These are phyloP conservation scores for Hippocampus abdominalis DNA, from an alignment of 2,113 vertebrate species.

Conservation along the genomic window DNA sequence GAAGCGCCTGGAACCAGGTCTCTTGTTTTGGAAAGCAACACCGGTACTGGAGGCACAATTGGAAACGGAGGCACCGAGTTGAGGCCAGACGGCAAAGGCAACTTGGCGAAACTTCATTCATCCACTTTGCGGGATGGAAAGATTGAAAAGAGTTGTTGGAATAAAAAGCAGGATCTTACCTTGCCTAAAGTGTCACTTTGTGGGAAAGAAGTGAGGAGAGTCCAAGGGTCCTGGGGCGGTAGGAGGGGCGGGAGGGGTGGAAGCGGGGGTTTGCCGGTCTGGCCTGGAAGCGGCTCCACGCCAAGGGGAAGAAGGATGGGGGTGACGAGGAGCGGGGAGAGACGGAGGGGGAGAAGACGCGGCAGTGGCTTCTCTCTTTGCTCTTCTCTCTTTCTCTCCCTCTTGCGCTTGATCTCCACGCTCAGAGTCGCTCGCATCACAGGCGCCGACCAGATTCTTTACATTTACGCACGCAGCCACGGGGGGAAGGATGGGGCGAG, in stretches of 20 bases:
- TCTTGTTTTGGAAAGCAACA: conserved; percentile 22
- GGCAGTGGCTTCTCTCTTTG: conserved; percentile 62
- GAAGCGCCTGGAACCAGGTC: neutral
- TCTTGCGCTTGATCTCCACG: conserved; percentile 32
- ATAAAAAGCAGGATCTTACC: conserved; percentile 62
- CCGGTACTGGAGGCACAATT: conserved; percentile 51
- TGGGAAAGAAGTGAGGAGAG: conserved; percentile 76
- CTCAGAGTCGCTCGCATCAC: conserved; percentile 73
- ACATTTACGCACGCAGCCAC: conserved; percentile 69
- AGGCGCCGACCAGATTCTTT: conserved; percentile 67
- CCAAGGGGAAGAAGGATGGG: conserved; percentile 68
- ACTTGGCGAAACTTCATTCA: neutral
- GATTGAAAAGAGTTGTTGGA: conserved; percentile 20
- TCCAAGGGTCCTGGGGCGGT: conserved; percentile 74
- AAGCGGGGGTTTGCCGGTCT: conserved; percentile 33
- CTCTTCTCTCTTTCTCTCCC: conserved; percentile 33
- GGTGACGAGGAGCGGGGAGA: conserved; percentile 78
- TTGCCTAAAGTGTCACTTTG: conserved; percentile 43
- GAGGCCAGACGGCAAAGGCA: neutral
- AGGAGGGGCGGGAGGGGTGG: neutral
- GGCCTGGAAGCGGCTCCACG: conserved; percentile 58
- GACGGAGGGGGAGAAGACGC: conserved; percentile 73
- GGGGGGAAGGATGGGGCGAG: conserved; percentile 62
- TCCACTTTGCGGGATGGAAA: neutral
- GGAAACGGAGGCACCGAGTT: conserved; percentile 29